Base-by-base conservation (phyloP, 2,113 vertebrate genomes). In the Cervus canadensis region DNA sequence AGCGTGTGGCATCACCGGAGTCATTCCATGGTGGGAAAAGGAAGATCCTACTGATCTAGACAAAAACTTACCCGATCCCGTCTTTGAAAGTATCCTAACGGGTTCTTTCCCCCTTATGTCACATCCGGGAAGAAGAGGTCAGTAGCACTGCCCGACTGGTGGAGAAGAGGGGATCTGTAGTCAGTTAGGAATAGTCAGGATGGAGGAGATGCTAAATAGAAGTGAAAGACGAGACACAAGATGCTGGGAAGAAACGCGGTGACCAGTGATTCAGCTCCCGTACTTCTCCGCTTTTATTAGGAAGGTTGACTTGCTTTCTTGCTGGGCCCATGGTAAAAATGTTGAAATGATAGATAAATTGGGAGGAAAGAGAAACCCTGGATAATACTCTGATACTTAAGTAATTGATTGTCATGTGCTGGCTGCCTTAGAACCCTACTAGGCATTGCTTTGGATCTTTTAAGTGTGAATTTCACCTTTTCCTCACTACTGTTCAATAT, bases 21-120 rank as follows among this genome's bases (percentile, higher is more conserved):
- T 99, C 81, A 98, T 99, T 93, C 99, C 99, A 0, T 99, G 99
- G 99, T 99, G 99, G 99, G 99, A 99, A 78, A 99, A 99, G 96
- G 99, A 99, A 85, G 99, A 99, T 0, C 98, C 99, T 1, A 86
- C 99, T 0, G 99, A 99, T 92, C 97, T 99, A 60, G 99, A 99
- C 97, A 99, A 99, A 96, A 99, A 99, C 95, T 95, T 99, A 9
- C 99, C 99, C 1, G 99, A 99, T 98, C 99, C 99, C 0, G 99
- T 99, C 92, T 99, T 99, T 98, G 99, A 99, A 98, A 99, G 99
- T 97, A 99, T 99, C 97, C 99, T 99, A 96, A 99, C 99, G 7
- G 99, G 99, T 84, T 99, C 99, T 64, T 99, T 99, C 87, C 99
- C 99, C 15, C 99, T 99, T 71, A 99, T 99, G 99, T 99, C 99